phyloP scores from a whole-genome alignment of 2,888 invertebrate genomes.

The Lumbricus terrestris region DNA sequence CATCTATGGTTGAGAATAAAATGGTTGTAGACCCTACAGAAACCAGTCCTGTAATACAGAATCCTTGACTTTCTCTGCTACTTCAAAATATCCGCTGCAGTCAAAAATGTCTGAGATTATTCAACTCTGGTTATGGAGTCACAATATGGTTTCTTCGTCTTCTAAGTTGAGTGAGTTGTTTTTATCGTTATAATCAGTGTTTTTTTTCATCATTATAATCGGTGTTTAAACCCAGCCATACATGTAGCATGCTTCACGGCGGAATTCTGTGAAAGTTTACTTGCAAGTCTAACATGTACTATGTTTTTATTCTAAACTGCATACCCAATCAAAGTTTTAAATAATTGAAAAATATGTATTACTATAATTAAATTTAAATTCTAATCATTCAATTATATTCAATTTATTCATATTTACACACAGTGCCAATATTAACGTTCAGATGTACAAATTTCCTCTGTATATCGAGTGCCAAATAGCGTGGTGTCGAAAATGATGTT shows the following conservation, averaged over 20 bases:
- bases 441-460: neutral
- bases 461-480: neutral
- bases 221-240: neutral
- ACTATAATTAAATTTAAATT: neutral
- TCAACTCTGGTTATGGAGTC: neutral
- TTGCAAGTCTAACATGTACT: neutral
- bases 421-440: neutral
- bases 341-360: neutral
- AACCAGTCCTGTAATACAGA: too few relatives aligned
- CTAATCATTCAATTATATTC: neutral
- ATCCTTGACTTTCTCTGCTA: neutral
- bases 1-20: too few relatives aligned
- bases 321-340: neutral
- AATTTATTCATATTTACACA: too few relatives aligned
- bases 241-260: neutral
- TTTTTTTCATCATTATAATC: too few relatives aligned
- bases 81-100: neutral
- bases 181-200: neutral
- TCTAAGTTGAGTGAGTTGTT: neutral
- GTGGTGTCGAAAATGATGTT: neutral
- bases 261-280: neutral
- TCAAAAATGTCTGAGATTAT: neutral
- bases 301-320: neutral
- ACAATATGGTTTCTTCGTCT: neutral
- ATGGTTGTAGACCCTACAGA: too few relatives aligned